Percentiles rank a stretch among this genome's conserved stretches.
These are phyloP conservation scores for Tetranychus cinnabarinus DNA, from an alignment of 1,140 invertebrate species.

Conservation along the genomic window DNA sequence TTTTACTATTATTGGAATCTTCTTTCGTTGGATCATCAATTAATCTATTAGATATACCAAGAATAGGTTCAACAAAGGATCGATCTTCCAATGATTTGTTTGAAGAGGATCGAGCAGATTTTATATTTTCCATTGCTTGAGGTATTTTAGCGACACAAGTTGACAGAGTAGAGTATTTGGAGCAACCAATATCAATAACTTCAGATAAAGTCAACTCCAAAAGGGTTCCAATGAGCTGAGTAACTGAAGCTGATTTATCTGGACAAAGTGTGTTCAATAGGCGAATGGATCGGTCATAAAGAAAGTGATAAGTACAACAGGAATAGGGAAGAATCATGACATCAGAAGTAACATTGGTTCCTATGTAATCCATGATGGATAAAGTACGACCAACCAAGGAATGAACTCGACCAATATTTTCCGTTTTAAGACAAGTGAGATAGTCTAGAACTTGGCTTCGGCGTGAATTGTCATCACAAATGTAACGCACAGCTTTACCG, in stretches of 20 bases:
- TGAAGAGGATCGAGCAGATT: neutral
- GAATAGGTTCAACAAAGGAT: neutral
- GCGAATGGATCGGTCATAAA: neutral
- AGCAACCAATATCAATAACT: neutral
- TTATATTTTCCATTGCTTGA: neutral
- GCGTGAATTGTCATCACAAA: neutral
- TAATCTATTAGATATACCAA: neutral
- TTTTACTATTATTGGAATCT: no score
- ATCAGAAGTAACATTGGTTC: neutral
- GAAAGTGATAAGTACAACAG: neutral
- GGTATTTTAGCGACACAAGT: neutral
- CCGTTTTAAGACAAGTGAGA: neutral
- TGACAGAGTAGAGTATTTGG: neutral
- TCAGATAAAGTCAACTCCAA: neutral
- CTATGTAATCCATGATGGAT: neutral
- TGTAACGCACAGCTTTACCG: neutral
- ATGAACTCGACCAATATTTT: neutral
- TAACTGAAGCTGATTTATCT: neutral
- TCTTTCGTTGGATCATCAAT: no score
- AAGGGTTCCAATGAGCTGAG: neutral
- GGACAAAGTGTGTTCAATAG: neutral
- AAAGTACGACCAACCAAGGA: neutral
- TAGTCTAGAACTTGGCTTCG: neutral
- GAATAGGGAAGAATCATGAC: neutral
- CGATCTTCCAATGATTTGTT: neutral